Conservation (phyloP, 2,113 vertebrate genomes). For the Antennarius striatus region DNA sequence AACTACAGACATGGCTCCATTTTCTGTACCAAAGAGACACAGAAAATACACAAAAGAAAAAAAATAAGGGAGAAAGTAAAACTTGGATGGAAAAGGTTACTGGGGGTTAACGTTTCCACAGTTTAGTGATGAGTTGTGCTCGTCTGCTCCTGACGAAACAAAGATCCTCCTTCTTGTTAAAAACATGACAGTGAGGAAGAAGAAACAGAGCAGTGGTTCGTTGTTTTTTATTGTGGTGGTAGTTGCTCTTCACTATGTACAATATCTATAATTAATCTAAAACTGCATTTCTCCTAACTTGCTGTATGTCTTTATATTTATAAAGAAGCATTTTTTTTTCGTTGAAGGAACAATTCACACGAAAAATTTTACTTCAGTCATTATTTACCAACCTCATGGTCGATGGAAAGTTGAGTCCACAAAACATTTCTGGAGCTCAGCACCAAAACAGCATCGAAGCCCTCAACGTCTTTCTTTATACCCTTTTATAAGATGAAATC, state of each 20-base stretch:
- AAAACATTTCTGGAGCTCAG: too few species aligned
- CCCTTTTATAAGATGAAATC: too few species aligned
- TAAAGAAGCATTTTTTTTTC: slow-evolving; percentile 15
- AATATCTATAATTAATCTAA: slow-evolving; percentile 87
- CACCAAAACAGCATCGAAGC: too few species aligned
- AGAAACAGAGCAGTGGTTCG: slow-evolving; percentile 76
- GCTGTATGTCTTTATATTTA: slow-evolving; percentile 18
- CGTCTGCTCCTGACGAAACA: slow-evolving; percentile 2
- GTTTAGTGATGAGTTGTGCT: slow-evolving; percentile 28
- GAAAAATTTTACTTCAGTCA: too few species aligned
- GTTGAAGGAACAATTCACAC: too few species aligned
- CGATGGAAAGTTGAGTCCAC: too few species aligned
- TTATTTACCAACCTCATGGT: too few species aligned
- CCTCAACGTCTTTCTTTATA: too few species aligned
- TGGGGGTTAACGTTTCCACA: slow-evolving; percentile 3
- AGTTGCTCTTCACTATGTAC: slow-evolving; percentile 85
- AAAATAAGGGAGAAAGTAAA: not conserved
- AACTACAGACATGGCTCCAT: slow-evolving; percentile 51
- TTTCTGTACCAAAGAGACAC: slow-evolving; percentile 40
- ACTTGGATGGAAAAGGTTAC: not conserved
- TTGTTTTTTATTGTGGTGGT: slow-evolving; percentile 80
- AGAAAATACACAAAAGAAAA: slow-evolving; percentile 14
- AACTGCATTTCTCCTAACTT: slow-evolving; percentile 56
- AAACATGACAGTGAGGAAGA: slow-evolving; percentile 71
- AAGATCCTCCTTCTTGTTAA: slow-evolving; percentile 36